Conservation (phyloP, 1,140 invertebrate species). For the Danaus plexippus region DNA sequence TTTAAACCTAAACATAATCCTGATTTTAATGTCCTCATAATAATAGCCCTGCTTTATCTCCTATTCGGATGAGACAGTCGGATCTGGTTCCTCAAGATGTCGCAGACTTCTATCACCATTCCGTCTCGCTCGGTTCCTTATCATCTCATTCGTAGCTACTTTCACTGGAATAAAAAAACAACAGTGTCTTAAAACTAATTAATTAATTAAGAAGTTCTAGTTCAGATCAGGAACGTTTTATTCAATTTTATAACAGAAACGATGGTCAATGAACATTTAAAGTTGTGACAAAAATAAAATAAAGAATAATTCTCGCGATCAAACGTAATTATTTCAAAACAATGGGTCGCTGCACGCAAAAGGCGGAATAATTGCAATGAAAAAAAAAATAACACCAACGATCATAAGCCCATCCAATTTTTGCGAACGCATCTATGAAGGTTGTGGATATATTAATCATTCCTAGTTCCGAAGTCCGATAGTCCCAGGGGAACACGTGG, state of each 20-base stretch:
- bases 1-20: too few relatives aligned
- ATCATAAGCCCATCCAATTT: slow-evolving; percentile 83
- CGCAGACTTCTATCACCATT: slow-evolving; percentile 76
- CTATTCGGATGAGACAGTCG: not conserved
- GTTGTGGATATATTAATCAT: slow-evolving; percentile 79
- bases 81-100: slow-evolving; percentile 37
- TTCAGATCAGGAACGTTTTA: not conserved
- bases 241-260: not conserved
- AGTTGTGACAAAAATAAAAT: slow-evolving; percentile 2
- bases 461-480: slow-evolving; percentile 87
- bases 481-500: slow-evolving; percentile 93
- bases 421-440: slow-evolving; percentile 81
- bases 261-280: not conserved
- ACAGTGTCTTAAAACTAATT: too few relatives aligned
- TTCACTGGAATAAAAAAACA: slow-evolving; percentile 65
- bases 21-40: too few relatives aligned
- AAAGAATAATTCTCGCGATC: not conserved
- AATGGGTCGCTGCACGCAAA: slow-evolving; percentile 1
- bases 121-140: slow-evolving; percentile 73
- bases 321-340: not conserved
- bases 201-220: slow-evolving; percentile 9
- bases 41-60: too few relatives aligned
- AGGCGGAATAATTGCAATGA: slow-evolving; percentile 7
- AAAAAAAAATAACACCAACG: slow-evolving; percentile 59
- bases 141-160: slow-evolving; percentile 76